Evolutionary conservation across 2,113 vertebrate genomes (phyloP).

Genomic region (Scatophagus argus): DNA sequence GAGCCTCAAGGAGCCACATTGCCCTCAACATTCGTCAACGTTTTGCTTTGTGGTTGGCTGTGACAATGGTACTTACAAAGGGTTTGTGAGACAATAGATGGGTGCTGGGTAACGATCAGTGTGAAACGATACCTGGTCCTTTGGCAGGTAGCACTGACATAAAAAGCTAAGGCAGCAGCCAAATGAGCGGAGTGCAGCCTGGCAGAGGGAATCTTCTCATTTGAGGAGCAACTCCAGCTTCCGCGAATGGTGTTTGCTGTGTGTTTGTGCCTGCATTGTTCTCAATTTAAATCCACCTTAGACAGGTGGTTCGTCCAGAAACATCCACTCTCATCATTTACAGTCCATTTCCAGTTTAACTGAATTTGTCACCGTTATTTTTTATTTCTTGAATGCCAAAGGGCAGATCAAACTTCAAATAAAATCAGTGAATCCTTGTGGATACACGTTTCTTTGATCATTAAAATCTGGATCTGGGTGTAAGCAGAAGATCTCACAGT

Average conservation of each 20-base stretch:
- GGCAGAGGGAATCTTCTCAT: neutral
- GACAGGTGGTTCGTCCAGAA: conserved; percentile 21
- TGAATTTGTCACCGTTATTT: neutral
- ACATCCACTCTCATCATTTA: neutral
- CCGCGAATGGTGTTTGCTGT: neutral
- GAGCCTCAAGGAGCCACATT: conserved; percentile 17
- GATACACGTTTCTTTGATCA: neutral
- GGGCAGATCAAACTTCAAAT: conserved; percentile 4
- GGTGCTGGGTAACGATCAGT: conserved; percentile 24
- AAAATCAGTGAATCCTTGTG: neutral
- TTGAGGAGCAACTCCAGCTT: conserved; percentile 15
- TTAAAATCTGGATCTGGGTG: neutral
- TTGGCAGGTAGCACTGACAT: conserved; percentile 2
- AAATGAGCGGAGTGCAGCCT: neutral
- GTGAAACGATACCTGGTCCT: conserved; percentile 31
- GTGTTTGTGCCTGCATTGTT: conserved; percentile 26
- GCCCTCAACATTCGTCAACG: conserved; percentile 30
- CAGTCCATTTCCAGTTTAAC: neutral
- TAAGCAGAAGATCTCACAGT: neutral
- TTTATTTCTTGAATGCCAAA: neutral
- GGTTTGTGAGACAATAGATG: neutral
- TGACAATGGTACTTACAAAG: conserved; percentile 25
- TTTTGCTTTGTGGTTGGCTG: conserved; percentile 50
- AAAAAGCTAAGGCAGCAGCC: neutral
- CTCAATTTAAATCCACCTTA: conserved; percentile 1